phyloP scores from a whole-genome alignment of 2,797 vertebrate species.

The Tragopan temminckii region DNA sequence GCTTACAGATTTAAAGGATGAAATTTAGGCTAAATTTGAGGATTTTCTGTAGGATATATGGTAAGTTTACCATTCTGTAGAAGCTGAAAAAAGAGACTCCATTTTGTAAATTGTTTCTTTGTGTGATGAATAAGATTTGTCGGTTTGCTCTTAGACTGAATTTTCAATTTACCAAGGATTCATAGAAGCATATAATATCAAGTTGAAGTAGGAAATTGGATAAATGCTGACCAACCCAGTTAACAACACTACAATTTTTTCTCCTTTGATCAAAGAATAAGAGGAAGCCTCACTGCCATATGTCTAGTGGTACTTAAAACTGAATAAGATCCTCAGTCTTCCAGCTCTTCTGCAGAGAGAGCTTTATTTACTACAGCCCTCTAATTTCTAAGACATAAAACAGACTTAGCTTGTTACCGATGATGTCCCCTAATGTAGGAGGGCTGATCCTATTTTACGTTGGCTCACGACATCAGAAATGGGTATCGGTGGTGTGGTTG shows the following conservation, averaged over 20 bases:
- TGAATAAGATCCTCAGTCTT: not conserved
- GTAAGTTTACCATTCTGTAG: not conserved
- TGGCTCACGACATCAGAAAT: not conserved
- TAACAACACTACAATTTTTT: not conserved
- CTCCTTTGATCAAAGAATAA: not conserved
- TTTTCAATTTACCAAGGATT: slow-evolving; percentile 13
- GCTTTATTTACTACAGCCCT: not conserved
- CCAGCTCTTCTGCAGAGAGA: not conserved
- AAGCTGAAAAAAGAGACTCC: not conserved
- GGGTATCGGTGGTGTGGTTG: not conserved
- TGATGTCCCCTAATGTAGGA: not conserved
- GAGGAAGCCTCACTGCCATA: rapidly evolving
- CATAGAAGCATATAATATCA: not conserved
- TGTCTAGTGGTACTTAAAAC: not conserved
- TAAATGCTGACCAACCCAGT: not conserved
- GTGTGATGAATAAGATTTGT: not conserved
- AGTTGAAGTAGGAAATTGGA: not conserved
- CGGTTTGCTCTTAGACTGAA: not conserved
- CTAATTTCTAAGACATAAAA: not conserved
- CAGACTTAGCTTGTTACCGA: not conserved
- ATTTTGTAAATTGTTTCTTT: not conserved
- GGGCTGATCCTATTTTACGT: not conserved
- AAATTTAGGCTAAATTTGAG: not conserved
- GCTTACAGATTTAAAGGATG: not conserved
- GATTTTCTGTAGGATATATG: not conserved